These are phyloP conservation scores for Nothoprocta pentlandii DNA, from an alignment of 2,113 vertebrate species.

Conservation along the genomic window DNA sequence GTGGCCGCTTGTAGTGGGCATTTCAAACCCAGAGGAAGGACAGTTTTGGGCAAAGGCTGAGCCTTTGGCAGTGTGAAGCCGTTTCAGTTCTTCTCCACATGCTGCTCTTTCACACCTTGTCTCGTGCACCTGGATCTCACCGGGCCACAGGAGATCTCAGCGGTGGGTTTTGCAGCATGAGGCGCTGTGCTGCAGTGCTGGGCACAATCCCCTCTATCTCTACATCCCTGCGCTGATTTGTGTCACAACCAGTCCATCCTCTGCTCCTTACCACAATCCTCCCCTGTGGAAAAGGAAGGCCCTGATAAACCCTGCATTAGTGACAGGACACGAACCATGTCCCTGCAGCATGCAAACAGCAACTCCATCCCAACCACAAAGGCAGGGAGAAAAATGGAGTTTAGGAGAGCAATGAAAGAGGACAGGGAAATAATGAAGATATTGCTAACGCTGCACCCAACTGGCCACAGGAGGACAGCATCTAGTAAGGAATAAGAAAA, in stretches of 20 bases:
- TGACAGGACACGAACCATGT: not conserved
- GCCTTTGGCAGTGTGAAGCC: no score
- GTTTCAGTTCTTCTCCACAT: not conserved
- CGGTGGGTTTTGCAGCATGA: not conserved
- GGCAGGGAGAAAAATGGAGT: not conserved
- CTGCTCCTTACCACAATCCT: not conserved
- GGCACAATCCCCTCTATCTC: not conserved
- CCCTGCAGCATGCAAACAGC: not conserved
- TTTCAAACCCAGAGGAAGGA: no score
- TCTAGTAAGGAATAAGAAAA: not conserved
- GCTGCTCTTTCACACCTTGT: not conserved
- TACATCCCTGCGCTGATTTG: not conserved
- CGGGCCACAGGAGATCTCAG: not conserved
- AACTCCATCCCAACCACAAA: not conserved
- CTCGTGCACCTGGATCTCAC: not conserved
- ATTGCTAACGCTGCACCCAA: not conserved
- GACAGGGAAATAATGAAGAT: not conserved
- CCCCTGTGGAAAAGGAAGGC: not conserved
- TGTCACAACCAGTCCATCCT: not conserved
- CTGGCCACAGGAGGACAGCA: constrained; percentile 54
- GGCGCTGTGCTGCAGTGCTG: not conserved
- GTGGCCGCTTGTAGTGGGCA: not conserved
- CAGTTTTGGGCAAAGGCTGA: not conserved
- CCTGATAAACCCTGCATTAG: not conserved
- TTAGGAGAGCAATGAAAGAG: not conserved